Evolutionary conservation across 2,888 invertebrate species (phyloP), one percentile per base, ranked within the genome.

Genomic region (Rhagium mordax): DNA sequence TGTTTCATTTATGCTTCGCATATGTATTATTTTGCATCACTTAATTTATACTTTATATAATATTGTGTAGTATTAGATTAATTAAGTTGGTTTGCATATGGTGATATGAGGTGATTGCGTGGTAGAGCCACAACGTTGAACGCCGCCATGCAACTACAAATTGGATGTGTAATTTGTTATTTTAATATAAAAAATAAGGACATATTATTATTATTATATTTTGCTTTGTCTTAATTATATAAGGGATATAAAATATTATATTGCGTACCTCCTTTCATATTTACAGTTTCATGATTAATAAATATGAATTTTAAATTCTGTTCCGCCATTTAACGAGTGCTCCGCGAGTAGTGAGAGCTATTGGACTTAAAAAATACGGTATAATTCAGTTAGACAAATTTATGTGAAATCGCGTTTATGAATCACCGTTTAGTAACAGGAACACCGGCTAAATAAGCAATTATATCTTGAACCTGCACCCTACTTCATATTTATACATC

Each of bases 401-500:
- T 74, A 78, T 76, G 75, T 70, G 70, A 67, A 73, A 62, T 75
- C 74, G 74, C 75, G 72, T 66, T 70, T 74, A 75, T 80, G 81
- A 81, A 80, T 81, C 81, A 82, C 79, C 79, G 80, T 78, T 82
- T 81, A 81, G 75, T 74, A 81, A 79, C 78, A 76, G 68, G 76
- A 81, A 77, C 80, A 80, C 78, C 78, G 78, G 80, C 79, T 83
- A 84, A 84, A 82, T 81, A 81, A 81, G 80, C 81, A 81, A 82
- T 84, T 82, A 83, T 81, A 81, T 76, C 78, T 75, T 72, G 79
- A 81, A 79, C 80, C 80, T 76, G 75, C 77, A 79, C 81, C 82
- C 82, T 79, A 81, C 82, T 84, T 84, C 85, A 84, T 84, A 85
- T 85, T 85, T 85, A 84, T 85, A 86, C 82, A 82, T 81, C 80